A percentile compares a stretch with the other conserved stretches of the same genome.
These are phyloP conservation scores for Stegostoma tigrinum DNA, from an alignment of 2,113 vertebrate genomes.

Conservation along the genomic window DNA sequence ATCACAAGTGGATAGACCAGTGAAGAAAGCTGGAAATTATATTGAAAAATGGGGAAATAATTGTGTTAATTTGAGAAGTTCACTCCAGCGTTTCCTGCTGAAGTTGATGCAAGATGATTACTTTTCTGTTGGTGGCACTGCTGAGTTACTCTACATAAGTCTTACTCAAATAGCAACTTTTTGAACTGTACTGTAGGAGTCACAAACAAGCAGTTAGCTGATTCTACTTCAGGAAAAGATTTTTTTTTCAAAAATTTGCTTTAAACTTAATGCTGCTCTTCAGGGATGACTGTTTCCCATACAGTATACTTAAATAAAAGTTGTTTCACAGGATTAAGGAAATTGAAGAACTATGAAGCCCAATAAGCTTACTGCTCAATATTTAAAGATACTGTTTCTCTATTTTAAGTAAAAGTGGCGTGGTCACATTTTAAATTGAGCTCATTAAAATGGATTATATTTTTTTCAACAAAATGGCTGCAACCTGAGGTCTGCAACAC, in stretches of 20 bases:
- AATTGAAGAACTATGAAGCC: background rate
- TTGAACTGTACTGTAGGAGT: background rate
- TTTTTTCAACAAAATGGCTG: background rate
- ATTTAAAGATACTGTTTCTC: background rate
- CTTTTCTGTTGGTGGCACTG: background rate
- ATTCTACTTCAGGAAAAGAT: background rate
- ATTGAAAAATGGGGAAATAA: background rate
- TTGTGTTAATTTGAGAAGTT: background rate
- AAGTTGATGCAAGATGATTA: background rate
- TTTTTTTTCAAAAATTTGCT: background rate
- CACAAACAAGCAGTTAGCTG: background rate
- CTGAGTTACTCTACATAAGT: background rate
- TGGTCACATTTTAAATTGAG: background rate
- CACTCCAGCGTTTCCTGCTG: background rate
- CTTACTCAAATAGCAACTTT: background rate
- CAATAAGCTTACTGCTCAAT: background rate
- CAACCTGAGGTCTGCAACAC: background rate
- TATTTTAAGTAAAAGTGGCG: background rate
- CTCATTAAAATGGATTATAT: background rate
- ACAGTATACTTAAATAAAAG: background rate
- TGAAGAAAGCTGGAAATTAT: background rate
- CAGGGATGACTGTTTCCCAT: background rate
- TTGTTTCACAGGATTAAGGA: background rate
- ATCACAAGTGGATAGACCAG: background rate
- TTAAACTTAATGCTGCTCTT: no score